Base-by-base conservation (phyloP, 1,140 invertebrate species). In the Cylas formicarius region DNA sequence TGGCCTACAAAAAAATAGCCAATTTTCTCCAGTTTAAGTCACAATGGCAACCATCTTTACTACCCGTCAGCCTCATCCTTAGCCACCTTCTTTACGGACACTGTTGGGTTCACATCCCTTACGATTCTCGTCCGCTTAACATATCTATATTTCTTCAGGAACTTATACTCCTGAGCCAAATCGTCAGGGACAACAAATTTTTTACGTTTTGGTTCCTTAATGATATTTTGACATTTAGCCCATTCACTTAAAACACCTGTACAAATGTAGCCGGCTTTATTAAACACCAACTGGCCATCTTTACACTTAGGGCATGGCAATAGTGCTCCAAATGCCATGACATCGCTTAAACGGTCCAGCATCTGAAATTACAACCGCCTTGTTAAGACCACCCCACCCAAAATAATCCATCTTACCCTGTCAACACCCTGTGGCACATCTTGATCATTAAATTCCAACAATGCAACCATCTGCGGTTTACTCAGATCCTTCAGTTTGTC, bases 291-390 rank as follows among this genome's bases (percentile, higher is more conserved):
- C 57, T 90, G 81, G 7, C 84, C 83, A 22, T 70, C 63, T 41
- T 80, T 78, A 62, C 96, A 99, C 19, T 48, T 40, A 57, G 84
- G 79, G 65, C 95, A 98, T 0, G 75, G 75, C 39, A 78, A 60
- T 9, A 93, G 67, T 18, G 79, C 76, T 33, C 96, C 96, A 76
- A 97, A 96, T 3, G 78, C 74, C 75, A 97, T 82, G 19, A 78
- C 69, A 68, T 98, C 95, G 9, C 82, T 72, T 2, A 95, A 58
- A 40, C 70, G 67, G 69, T 95, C 86, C 27, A 88, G 63, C 21
- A 87, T 77, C 81, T 90, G 56, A 37, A 76, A 47, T 26, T 26
- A 26, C 24, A 8, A 24, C n/a, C 16, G 10, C 13, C 9, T 9
- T 16, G 26, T 10, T 34, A 4, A 32, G 17, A n/a, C n/a, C n/a